Evolutionary conservation across 2,797 vertebrate species (phyloP).

Genomic region (Spheniscus humboldti): DNA sequence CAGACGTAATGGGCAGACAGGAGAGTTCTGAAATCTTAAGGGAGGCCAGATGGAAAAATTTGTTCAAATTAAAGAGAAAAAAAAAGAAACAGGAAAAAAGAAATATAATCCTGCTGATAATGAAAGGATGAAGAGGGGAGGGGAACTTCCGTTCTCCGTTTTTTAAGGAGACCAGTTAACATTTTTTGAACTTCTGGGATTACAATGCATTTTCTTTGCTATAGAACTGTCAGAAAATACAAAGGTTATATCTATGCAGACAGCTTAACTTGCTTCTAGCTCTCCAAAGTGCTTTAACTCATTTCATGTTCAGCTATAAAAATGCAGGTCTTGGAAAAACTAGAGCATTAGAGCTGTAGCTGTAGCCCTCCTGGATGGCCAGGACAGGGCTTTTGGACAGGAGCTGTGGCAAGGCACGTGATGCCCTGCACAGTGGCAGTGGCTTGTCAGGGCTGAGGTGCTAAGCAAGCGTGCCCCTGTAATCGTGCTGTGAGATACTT

Average conservation of each 20-base stretch:
- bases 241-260: slow-evolving; percentile 12
- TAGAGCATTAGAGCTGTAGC: background rate
- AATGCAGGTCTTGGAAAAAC: background rate
- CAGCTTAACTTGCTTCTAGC: slow-evolving; percentile 24
- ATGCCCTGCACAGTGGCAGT: background rate
- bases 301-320: slow-evolving; percentile 1
- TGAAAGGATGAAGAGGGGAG: background rate
- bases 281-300: background rate
- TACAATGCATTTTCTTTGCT: slow-evolving; percentile 20
- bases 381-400: background rate
- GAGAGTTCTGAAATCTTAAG: background rate
- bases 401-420: background rate
- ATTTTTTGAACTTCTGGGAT: background rate
- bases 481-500: background rate
- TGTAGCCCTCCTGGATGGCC: background rate
- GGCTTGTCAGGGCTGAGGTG: background rate
- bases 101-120: background rate
- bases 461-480: background rate
- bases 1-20: background rate
- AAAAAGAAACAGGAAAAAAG: background rate
- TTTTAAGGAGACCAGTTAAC: background rate
- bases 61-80: background rate
- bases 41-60: background rate
- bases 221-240: slow-evolving; percentile 26
- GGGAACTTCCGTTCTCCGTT: background rate